These are phyloP conservation scores for Zapus hudsonius DNA, from an alignment of 2,113 vertebrate genomes.

Conservation along the genomic window DNA sequence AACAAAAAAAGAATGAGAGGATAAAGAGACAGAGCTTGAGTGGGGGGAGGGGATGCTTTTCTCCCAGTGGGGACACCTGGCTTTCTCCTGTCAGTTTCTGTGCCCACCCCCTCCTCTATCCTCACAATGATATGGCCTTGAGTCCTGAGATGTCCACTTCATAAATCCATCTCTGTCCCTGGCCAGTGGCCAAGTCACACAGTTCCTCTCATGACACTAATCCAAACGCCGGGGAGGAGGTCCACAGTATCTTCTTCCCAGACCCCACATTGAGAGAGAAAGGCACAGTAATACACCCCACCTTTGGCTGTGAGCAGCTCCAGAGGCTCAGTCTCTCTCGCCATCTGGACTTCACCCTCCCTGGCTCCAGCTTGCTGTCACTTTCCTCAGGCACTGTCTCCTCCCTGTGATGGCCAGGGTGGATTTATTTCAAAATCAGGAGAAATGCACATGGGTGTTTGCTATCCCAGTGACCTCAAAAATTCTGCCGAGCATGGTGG, in stretches of 20 bases:
- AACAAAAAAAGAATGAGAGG: background rate
- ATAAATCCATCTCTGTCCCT: background rate
- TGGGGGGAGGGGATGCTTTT: background rate
- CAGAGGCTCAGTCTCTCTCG: too few species aligned
- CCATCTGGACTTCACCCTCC: background rate
- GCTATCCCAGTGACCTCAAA: background rate
- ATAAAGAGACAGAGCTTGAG: rapidly evolving
- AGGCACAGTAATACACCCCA: too few species aligned
- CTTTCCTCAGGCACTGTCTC: background rate
- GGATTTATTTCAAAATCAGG: background rate
- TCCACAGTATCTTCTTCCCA: background rate
- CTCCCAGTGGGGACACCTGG: background rate
- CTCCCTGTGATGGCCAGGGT: background rate
- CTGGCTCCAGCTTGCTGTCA: background rate
- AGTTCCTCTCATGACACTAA: too few species aligned
- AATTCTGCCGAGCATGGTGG: too few species aligned
- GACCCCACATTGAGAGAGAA: background rate
- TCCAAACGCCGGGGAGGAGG: rapidly evolving
- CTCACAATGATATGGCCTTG: background rate
- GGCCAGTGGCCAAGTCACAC: too few species aligned
- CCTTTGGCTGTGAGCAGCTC: too few species aligned
- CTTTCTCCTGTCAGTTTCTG: background rate
- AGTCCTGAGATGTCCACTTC: too few species aligned
- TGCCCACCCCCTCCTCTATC: background rate
- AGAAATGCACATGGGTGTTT: background rate